Percentiles rank a stretch among this genome's conserved stretches.
Conservation (phyloP, 2,113 vertebrate species). For the Pterocles gutturalis region DNA sequence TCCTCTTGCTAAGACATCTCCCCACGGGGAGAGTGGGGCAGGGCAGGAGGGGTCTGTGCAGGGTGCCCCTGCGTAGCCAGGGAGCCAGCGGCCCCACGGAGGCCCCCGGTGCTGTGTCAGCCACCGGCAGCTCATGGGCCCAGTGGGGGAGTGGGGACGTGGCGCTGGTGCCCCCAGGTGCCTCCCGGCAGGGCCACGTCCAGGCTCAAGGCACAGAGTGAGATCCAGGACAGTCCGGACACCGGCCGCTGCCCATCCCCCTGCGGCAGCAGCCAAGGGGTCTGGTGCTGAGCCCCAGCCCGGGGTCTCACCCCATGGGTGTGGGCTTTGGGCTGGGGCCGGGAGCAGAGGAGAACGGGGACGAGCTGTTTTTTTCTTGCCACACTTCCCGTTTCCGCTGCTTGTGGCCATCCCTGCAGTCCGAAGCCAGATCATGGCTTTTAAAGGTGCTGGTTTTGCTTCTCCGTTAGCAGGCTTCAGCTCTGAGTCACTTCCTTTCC, state of each 20-base stretch:
- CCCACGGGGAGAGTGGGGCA: fast-evolving
- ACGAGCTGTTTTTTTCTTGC: not conserved
- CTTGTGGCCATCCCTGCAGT: not conserved
- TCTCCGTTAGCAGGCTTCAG: not conserved
- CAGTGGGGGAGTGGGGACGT: not conserved
- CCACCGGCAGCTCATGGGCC: fast-evolving
- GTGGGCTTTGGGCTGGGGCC: not conserved
- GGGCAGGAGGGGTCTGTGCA: fast-evolving
- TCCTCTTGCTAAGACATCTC: not conserved
- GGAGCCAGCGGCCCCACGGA: not conserved
- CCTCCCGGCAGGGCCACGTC: not conserved
- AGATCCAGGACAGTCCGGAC: no score
- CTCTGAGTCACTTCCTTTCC: constrained; percentile 66
- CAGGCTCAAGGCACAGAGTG: not conserved
- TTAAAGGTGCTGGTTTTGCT: not conserved
- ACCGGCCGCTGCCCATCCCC: fast-evolving
- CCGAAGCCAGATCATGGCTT: not conserved
- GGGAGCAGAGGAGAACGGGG: not conserved
- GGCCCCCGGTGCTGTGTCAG: fast-evolving
- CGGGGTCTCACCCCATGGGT: fast-evolving
- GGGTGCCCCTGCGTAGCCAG: fast-evolving
- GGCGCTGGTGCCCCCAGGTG: fast-evolving
- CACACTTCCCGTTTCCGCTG: not conserved
- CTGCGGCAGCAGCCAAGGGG: not conserved
- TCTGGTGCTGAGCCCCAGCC: not conserved